These are phyloP conservation scores for Galerucella pusilla DNA, from an alignment of 2,888 invertebrate species.

Conservation along the genomic window DNA sequence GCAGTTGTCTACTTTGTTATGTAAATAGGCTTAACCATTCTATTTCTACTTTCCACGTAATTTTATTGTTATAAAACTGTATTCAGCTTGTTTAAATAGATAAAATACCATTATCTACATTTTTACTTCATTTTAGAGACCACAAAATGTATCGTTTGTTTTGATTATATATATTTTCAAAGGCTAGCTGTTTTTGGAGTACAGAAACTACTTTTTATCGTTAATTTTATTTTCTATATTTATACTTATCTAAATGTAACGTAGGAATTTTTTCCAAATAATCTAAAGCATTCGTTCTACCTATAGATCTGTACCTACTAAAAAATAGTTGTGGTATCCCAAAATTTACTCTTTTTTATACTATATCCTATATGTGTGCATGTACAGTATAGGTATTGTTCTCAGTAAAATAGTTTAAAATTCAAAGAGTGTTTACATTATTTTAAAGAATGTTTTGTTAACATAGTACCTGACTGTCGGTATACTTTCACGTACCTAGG, in stretches of 20 bases:
- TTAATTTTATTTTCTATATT: background rate
- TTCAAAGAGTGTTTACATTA: background rate
- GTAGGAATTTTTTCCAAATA: background rate
- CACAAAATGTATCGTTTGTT: conserved; percentile 3
- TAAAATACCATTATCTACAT: conserved; percentile 7
- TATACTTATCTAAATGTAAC: background rate
- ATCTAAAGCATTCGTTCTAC: background rate
- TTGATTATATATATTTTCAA: background rate
- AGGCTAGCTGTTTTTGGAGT: background rate
- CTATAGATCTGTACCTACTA: background rate
- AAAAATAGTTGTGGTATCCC: background rate
- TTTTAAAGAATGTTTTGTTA: conserved; percentile 1
- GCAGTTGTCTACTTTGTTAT: conserved; percentile 32
- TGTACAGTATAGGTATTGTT: background rate
- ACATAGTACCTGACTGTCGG: background rate
- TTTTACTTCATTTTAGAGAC: background rate
- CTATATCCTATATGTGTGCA: background rate
- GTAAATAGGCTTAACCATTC: conserved; percentile 28
- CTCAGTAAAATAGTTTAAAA: background rate
- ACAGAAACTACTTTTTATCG: background rate
- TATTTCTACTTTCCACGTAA: conserved; percentile 23
- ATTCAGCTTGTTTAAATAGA: conserved; percentile 5
- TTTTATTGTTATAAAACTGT: conserved; percentile 7
- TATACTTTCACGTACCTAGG: conserved; percentile 10
- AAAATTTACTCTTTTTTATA: background rate